These are phyloP conservation scores for Tiliacea citrago DNA, from an alignment of 2,888 invertebrate species.

Conservation along the genomic window DNA sequence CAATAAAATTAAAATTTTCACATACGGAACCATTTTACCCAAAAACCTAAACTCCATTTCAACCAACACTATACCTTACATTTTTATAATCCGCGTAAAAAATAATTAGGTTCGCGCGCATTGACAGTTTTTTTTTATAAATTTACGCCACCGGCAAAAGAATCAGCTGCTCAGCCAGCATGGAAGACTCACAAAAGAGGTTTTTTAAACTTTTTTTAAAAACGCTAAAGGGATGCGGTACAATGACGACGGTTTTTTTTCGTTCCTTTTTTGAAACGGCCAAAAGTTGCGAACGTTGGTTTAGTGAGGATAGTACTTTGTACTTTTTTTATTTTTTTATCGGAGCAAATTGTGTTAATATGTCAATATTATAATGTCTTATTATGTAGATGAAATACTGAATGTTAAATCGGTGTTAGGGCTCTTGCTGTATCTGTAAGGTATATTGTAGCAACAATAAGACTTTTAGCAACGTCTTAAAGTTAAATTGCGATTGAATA, in stretches of 20 bases:
- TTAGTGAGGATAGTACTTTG: slow-evolving; percentile 54
- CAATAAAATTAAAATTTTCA: neutral
- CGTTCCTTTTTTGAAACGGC: slow-evolving; percentile 63
- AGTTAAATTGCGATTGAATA: neutral
- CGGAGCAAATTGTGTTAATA: neutral
- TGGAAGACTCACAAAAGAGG: slow-evolving; percentile 69
- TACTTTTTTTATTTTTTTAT: neutral
- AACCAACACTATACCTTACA: slow-evolving; percentile 46
- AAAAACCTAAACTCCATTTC: slow-evolving; percentile 7
- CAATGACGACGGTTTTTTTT: slow-evolving; percentile 55
- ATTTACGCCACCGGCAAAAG: slow-evolving; percentile 67
- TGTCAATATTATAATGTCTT: neutral
- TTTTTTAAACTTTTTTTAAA: slow-evolving; percentile 69
- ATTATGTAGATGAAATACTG: neutral
- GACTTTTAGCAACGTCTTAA: neutral
- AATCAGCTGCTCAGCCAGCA: slow-evolving; percentile 72
- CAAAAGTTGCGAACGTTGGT: slow-evolving; percentile 52
- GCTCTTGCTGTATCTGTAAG: too few species aligned
- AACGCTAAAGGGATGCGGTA: slow-evolving; percentile 71
- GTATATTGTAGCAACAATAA: neutral
- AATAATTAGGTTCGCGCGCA: slow-evolving; percentile 67
- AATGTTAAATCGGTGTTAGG: neutral
- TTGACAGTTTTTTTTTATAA: slow-evolving; percentile 72
- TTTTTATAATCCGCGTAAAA: slow-evolving; percentile 63
- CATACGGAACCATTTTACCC: slow-evolving; percentile 43